Percentiles rank a stretch among this genome's conserved stretches.
These are phyloP conservation scores for Criorhina ranunculi DNA, from an alignment of 2,888 invertebrate genomes.

Conservation along the genomic window DNA sequence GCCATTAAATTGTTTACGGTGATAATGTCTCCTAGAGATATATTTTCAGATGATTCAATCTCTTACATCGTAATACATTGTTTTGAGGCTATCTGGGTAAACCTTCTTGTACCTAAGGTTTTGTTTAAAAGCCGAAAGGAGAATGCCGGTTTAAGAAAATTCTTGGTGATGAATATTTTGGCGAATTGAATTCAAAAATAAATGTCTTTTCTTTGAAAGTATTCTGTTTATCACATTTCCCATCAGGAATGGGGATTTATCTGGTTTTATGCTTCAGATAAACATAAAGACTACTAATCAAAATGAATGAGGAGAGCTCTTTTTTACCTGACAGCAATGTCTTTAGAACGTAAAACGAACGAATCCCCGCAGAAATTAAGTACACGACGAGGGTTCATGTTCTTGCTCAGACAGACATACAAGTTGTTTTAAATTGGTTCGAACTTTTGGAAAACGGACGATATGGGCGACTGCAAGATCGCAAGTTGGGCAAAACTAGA, in stretches of 20 bases:
- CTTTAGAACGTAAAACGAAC: background rate
- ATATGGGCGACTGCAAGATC: too few species aligned
- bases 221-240: constrained; percentile 7
- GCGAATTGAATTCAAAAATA: constrained; percentile 10
- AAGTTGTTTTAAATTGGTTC: too few species aligned
- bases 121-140: background rate
- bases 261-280: background rate
- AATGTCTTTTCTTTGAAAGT: background rate
- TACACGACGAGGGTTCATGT: too few species aligned
- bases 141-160: constrained; percentile 8
- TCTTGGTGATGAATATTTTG: background rate
- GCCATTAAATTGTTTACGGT: constrained; percentile 6
- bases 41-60: constrained; percentile 5
- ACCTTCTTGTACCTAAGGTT: background rate
- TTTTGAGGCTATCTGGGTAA: background rate
- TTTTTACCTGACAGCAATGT: constrained; percentile 1
- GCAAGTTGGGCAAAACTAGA: too few species aligned
- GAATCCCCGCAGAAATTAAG: background rate
- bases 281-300: constrained; percentile 7
- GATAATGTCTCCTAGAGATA: constrained; percentile 15
- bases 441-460: too few species aligned
- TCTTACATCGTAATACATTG: background rate
- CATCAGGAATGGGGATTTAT: background rate
- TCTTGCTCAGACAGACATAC: too few species aligned
- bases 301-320: background rate